Conservation (phyloP, 1,140 invertebrate species). For the Brachionus rubens region DNA sequence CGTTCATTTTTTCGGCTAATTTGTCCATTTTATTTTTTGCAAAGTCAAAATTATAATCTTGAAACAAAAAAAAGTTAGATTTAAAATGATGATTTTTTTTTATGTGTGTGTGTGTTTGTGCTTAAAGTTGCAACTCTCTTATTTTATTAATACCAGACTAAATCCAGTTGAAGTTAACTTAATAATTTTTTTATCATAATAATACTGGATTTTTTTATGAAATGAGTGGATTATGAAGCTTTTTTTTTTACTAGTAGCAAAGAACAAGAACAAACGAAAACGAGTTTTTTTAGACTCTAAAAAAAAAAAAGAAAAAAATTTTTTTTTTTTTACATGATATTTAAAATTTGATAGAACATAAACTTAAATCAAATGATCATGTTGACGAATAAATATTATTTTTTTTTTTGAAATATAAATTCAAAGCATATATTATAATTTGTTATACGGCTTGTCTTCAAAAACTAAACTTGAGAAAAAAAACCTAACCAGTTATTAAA, state of each 20-base stretch:
- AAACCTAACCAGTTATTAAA: too few species aligned
- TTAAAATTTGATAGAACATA: neutral
- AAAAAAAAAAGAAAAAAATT: too few species aligned
- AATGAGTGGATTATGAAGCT: slow-evolving; percentile 10
- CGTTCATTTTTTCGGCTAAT: slow-evolving; percentile 41
- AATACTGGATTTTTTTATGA: slow-evolving; percentile 22
- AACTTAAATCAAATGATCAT: slow-evolving; percentile 42
- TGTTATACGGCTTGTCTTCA: too few species aligned
- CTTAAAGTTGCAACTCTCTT: too few species aligned
- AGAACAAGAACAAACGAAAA: neutral
- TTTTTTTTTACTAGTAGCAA: too few species aligned
- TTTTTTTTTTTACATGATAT: neutral
- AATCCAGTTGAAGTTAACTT: slow-evolving; percentile 1
- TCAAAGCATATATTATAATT: too few species aligned
- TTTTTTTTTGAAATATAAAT: neutral
- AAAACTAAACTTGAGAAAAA: neutral
- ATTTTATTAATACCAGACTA: slow-evolving; percentile 8
- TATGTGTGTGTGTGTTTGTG: too few species aligned
- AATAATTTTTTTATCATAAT: neutral
- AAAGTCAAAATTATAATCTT: slow-evolving; percentile 18
- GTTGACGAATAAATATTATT: slow-evolving; percentile 30
- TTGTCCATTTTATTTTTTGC: slow-evolving; percentile 32
- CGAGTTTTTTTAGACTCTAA: neutral
- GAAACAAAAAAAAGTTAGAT: neutral
- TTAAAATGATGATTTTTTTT: too few species aligned